Conservation (phyloP, 2,797 vertebrate species). For the Ceyx erithaca region DNA sequence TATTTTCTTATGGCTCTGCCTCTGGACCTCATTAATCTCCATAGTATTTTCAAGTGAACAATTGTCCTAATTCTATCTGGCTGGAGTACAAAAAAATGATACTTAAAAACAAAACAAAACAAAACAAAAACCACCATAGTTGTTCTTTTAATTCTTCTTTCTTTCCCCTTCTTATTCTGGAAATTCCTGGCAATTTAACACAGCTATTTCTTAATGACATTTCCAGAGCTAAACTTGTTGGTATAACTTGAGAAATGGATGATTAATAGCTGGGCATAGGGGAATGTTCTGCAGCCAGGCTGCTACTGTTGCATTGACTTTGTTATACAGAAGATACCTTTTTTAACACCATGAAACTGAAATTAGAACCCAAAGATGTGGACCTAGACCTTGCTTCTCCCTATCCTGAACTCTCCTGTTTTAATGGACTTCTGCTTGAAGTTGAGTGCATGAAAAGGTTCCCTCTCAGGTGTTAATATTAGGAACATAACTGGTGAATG, state of each 20-base stretch:
- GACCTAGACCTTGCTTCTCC: constrained; percentile 64
- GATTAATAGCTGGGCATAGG: constrained; percentile 66
- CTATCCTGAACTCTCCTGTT: not conserved
- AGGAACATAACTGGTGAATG: not conserved
- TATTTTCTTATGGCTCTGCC: constrained; percentile 78
- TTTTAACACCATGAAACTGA: constrained; percentile 67
- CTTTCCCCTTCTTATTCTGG: constrained; percentile 70
- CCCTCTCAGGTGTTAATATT: constrained; percentile 10
- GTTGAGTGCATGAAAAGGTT: not conserved
- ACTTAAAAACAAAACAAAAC: not conserved
- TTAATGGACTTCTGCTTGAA: constrained; percentile 14
- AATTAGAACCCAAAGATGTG: constrained; percentile 74
- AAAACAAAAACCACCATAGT: not conserved
- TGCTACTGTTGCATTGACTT: constrained; percentile 58
- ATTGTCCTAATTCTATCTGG: constrained; percentile 80
- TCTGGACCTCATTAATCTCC: constrained; percentile 81
- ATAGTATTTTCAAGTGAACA: constrained; percentile 78
- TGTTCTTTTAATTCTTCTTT: constrained; percentile 54
- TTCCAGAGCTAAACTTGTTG: constrained; percentile 75
- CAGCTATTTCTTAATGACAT: constrained; percentile 77
- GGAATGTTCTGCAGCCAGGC: constrained; percentile 70
- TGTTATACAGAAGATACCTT: constrained; percentile 67
- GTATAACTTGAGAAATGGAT: constrained; percentile 76
- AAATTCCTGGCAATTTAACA: constrained; percentile 77
- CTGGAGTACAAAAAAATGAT: constrained; percentile 19